A percentile compares a stretch with the other conserved stretches of the same genome.
Evolutionary conservation across 1,140 invertebrate species (phyloP).

Genomic region (Apis dorsata): DNA sequence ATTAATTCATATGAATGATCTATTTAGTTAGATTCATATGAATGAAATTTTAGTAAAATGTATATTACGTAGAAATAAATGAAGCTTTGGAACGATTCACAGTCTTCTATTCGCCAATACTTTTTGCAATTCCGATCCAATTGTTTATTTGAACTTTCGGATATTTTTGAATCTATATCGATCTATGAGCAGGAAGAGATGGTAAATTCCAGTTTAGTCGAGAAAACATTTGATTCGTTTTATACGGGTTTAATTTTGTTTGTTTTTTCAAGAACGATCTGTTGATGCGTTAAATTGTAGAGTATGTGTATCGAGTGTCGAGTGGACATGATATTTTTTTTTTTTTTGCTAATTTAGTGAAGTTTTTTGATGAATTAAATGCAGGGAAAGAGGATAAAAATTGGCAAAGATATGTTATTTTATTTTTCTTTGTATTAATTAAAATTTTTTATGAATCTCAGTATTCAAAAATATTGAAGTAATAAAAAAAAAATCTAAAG

Average conservation of each 20-base stretch:
- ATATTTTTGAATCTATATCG: not conserved
- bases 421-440: too few species aligned
- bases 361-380: not conserved
- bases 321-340: not conserved
- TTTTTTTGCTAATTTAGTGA: too few species aligned
- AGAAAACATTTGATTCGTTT: not conserved
- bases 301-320: not conserved
- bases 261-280: not conserved
- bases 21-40: too few species aligned
- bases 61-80: not conserved
- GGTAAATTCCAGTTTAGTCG: not conserved
- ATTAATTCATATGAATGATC: too few species aligned
- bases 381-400: not conserved
- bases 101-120: not conserved
- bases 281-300: not conserved
- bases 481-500: too few species aligned
- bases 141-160: conserved; percentile 4
- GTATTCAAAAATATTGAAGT: too few species aligned
- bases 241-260: not conserved
- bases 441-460: too few species aligned
- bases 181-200: not conserved
- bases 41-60: too few species aligned
- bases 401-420: too few species aligned
- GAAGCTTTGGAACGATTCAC: not conserved
- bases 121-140: not conserved